Evolutionary conservation across 2,888 invertebrate genomes (phyloP).

Genomic region (Pelosia muscerda): DNA sequence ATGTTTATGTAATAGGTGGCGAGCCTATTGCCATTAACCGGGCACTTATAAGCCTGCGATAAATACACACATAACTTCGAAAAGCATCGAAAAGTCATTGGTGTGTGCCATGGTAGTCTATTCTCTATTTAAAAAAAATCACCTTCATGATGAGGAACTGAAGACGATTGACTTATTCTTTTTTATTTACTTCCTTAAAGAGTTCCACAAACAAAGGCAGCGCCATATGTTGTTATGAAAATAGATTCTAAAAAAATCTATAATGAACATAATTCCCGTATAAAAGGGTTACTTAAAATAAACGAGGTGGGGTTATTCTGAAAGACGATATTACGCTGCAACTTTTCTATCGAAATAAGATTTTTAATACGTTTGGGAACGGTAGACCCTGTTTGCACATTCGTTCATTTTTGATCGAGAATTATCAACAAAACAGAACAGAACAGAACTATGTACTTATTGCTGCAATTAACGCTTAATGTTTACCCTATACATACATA

Average conservation of each 20-base stretch:
- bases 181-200: conserved; percentile 62
- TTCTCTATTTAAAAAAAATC: conserved; percentile 38
- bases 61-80: no score
- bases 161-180: conserved; percentile 43
- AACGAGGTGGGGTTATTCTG: conserved; percentile 67
- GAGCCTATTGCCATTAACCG: no score
- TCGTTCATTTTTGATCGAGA: no score
- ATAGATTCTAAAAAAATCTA: conserved; percentile 80
- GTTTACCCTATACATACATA: no score
- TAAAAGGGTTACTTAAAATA: conserved; percentile 85
- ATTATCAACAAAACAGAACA: no score
- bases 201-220: conserved; percentile 59
- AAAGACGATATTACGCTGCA: conserved; percentile 22
- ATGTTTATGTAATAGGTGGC: no score
- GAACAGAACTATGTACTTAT: no score
- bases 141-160: conserved; percentile 43
- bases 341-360: not conserved
- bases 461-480: no score
- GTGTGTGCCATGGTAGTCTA: no score
- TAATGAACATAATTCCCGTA: conserved; percentile 85
- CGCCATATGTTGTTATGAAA: conserved; percentile 68
- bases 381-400: no score
- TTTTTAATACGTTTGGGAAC: not conserved
- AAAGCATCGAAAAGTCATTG: no score
- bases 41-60: no score